Evolutionary conservation across 1,140 invertebrate genomes (phyloP).

Genomic region (Nilaparvata lugens): DNA sequence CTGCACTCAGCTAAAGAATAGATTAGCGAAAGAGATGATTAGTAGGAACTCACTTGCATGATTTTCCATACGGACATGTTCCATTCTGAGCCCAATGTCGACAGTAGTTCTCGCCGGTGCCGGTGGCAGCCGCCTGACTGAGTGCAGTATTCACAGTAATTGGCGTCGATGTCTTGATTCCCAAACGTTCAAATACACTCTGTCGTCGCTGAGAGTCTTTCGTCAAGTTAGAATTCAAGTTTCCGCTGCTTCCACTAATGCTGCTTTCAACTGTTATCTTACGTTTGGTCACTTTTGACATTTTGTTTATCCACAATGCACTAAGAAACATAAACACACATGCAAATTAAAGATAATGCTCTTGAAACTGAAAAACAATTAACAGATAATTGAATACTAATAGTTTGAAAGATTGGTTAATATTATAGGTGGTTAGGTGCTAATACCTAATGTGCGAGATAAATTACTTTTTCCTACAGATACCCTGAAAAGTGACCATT

Average conservation of each 20-base stretch:
- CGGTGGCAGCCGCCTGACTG: conserved; percentile 23
- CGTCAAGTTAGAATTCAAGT: conserved; percentile 1
- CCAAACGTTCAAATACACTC: conserved; percentile 69
- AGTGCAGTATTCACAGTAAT: conserved; percentile 35
- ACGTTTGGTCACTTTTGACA: conserved; percentile 26
- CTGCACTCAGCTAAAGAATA: too few species aligned
- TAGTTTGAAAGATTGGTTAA: too few species aligned
- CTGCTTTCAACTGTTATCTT: conserved; percentile 21
- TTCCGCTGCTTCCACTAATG: conserved; percentile 18
- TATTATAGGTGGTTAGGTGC: too few species aligned
- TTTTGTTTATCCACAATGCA: conserved; percentile 20
- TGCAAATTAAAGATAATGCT: background rate
- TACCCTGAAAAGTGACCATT: too few species aligned
- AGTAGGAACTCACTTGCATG: conserved; percentile 54
- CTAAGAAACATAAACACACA: conserved; percentile 2
- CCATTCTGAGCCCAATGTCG: conserved; percentile 65
- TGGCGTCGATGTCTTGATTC: conserved; percentile 49
- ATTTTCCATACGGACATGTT: conserved; percentile 62
- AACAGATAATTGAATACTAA: too few species aligned
- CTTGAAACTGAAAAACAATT: too few species aligned
- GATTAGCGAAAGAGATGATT: too few species aligned
- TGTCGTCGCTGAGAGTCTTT: conserved; percentile 37
- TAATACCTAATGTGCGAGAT: too few species aligned
- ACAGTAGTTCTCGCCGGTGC: conserved; percentile 46
- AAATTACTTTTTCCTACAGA: too few species aligned